Percentiles rank a stretch among this genome's conserved stretches.
These are phyloP conservation scores for Acrobasis suavella DNA, from an alignment of 2,888 invertebrate genomes.

Conservation along the genomic window DNA sequence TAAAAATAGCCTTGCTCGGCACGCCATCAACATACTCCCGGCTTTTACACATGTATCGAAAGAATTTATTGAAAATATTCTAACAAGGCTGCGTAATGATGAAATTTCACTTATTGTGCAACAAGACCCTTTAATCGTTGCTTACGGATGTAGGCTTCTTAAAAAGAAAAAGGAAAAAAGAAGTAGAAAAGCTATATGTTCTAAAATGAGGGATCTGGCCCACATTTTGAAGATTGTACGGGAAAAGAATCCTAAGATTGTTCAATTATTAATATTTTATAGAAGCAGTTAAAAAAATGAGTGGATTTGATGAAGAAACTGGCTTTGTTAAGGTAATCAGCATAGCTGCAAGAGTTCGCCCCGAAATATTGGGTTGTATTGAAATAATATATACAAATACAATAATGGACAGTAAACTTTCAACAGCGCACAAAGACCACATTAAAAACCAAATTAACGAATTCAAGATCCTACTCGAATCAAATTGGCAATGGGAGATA, in stretches of 20 bases:
- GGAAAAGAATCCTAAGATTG: neutral
- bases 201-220: neutral
- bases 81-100: neutral
- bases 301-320: slow-evolving; percentile 30
- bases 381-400: slow-evolving; percentile 25
- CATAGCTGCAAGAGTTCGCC: slow-evolving; percentile 26
- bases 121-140: neutral
- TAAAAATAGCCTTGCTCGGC: neutral
- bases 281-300: slow-evolving; percentile 27
- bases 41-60: neutral
- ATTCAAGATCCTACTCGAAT: slow-evolving; percentile 25
- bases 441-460: neutral
- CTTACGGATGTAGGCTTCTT: neutral
- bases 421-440: no score
- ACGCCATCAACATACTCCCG: neutral
- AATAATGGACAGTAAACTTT: slow-evolving; percentile 20
- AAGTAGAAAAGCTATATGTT: neutral
- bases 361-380: slow-evolving; percentile 26
- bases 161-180: neutral
- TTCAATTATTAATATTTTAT: slow-evolving; percentile 25
- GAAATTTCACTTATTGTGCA: neutral
- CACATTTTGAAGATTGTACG: neutral
- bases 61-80: neutral
- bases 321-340: slow-evolving; percentile 26
- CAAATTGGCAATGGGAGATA: slow-evolving; percentile 30